Percentiles rank a stretch among this genome's conserved stretches.
Conservation (phyloP, 1,140 invertebrate genomes). For the Teleogryllus occipitalis region DNA sequence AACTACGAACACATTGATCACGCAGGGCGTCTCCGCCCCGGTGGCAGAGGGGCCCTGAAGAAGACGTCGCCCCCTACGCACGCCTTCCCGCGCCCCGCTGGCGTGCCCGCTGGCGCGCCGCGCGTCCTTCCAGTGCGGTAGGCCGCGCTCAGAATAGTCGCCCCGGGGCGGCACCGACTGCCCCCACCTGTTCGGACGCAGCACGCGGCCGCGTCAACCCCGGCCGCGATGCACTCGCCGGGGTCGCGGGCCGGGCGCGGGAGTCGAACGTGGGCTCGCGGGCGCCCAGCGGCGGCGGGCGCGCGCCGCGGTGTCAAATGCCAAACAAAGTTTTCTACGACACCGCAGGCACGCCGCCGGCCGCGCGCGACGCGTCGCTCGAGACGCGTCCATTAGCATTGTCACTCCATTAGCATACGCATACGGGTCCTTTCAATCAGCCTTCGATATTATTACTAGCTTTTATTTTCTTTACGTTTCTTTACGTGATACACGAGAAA, state of each 20-base stretch:
- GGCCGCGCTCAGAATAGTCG: background rate
- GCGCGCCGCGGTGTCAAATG: background rate
- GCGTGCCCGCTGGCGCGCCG: background rate
- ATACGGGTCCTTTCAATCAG: too few relatives aligned
- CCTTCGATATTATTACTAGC: too few relatives aligned
- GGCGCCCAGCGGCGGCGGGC: too few relatives aligned
- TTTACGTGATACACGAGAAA: background rate
- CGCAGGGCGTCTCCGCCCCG: too few relatives aligned
- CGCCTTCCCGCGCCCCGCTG: too few relatives aligned
- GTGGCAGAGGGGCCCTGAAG: background rate
- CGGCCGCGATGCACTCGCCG: too few relatives aligned
- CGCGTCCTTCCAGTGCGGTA: background rate
- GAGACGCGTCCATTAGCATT: background rate
- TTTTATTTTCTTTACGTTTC: too few relatives aligned
- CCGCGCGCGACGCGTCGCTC: too few relatives aligned
- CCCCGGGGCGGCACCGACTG: too few relatives aligned
- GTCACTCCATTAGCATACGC: too few relatives aligned
- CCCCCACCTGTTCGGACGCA: background rate
- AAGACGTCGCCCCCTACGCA: background rate
- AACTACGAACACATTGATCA: too few relatives aligned
- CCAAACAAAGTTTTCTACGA: background rate
- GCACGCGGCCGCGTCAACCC: too few relatives aligned
- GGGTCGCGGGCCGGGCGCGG: background rate
- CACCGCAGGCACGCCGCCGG: background rate
- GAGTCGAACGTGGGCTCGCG: background rate